Percentiles rank a stretch among this genome's conserved stretches.
phyloP scores from a whole-genome alignment of 2,888 invertebrate genomes.

The Palloptera scutellata region DNA sequence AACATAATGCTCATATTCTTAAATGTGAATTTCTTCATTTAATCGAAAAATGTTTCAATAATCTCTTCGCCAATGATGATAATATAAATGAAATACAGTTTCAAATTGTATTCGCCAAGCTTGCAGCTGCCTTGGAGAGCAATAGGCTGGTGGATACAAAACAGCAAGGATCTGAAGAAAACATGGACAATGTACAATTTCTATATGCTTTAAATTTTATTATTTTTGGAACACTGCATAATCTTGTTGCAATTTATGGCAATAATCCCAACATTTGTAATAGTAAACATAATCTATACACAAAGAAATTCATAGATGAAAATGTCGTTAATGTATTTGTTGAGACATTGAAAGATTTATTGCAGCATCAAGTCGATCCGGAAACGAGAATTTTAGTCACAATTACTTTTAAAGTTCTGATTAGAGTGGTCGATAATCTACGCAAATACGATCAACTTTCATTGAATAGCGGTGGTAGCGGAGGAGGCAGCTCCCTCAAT shows the following conservation, averaged over 20 bases:
- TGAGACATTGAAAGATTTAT: constrained; percentile 45
- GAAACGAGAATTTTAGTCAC: constrained; percentile 30
- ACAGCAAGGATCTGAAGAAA: too few relatives aligned
- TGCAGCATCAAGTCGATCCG: constrained; percentile 29
- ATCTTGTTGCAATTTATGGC: constrained; percentile 44
- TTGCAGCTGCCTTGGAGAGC: constrained; percentile 41
- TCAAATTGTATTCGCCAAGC: constrained; percentile 49
- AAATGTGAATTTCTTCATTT: constrained; percentile 56
- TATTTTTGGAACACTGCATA: constrained; percentile 57
- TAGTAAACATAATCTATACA: constrained; percentile 34
- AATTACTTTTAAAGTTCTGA: constrained; percentile 50
- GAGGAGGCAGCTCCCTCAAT: constrained; percentile 31
- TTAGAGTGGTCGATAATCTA: constrained; percentile 56
- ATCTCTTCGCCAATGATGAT: constrained; percentile 52
- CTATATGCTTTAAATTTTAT: constrained; percentile 54
- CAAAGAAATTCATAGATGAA: constrained; percentile 50
- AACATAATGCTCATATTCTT: constrained; percentile 51
- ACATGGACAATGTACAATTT: constrained; percentile 37
- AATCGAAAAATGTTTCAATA: constrained; percentile 56
- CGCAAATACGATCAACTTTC: constrained; percentile 48
- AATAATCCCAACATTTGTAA: constrained; percentile 33
- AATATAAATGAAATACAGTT: constrained; percentile 50
- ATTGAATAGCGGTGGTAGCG: constrained; percentile 43
- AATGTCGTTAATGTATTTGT: constrained; percentile 52
- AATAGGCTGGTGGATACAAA: constrained; percentile 15